phyloP scores from a whole-genome alignment of 2,888 invertebrate species.

The Lampropteryx suffumata region DNA sequence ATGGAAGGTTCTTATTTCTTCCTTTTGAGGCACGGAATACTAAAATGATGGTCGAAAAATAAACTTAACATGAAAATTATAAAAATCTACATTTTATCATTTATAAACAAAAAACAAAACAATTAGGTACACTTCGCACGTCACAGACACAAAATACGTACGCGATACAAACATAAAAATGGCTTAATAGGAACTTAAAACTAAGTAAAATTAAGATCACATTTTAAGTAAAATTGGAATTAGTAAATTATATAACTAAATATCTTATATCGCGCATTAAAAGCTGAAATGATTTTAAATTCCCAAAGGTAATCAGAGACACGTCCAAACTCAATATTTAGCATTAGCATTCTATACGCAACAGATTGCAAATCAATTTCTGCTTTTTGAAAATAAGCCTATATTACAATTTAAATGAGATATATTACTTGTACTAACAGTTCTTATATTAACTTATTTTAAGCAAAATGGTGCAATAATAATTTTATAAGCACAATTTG shows the following conservation, averaged over 20 bases:
- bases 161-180: constrained; percentile 19
- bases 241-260: neutral
- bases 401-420: neutral
- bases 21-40: too few species aligned
- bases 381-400: neutral
- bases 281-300: neutral
- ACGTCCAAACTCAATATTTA: too few species aligned
- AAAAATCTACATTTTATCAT: neutral
- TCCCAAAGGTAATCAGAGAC: too few species aligned
- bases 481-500: constrained; percentile 7
- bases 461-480: constrained; percentile 16
- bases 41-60: neutral
- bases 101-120: neutral
- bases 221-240: constrained; percentile 24
- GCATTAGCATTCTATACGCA: too few species aligned
- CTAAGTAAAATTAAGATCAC: constrained; percentile 31
- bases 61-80: neutral
- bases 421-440: constrained; percentile 14
- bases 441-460: neutral
- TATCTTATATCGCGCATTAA: too few species aligned
- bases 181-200: constrained; percentile 27
- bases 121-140: neutral
- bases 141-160: neutral
- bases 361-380: too few species aligned
- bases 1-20: too few species aligned